Percentiles rank a stretch among this genome's conserved stretches.
phyloP scores from a whole-genome alignment of 2,113 vertebrate genomes.

The Microcebus griseorufus region DNA sequence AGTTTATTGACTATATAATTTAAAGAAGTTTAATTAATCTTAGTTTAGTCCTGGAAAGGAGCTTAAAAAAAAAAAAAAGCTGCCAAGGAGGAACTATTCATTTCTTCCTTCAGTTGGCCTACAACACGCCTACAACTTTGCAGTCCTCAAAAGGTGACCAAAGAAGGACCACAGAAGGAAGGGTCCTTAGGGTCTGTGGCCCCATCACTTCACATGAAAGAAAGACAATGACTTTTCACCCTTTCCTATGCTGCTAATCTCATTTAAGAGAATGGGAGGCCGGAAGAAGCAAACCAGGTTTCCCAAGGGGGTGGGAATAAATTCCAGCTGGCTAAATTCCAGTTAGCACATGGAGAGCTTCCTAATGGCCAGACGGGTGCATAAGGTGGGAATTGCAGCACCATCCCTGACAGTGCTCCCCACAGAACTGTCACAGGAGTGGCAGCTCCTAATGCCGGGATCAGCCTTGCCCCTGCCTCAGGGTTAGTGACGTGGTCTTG shows the following conservation, averaged over 20 bases:
- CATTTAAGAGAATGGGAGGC: not conserved
- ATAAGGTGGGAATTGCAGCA: not conserved
- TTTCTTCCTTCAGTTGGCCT: constrained; percentile 2
- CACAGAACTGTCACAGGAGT: not conserved
- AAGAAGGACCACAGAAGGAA: not conserved
- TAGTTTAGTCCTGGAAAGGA: not conserved
- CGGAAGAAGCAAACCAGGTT: not conserved
- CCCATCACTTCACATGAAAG: not conserved
- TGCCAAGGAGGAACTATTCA: not conserved
- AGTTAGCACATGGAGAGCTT: not conserved
- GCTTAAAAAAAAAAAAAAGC: not conserved
- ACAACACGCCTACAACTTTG: not conserved
- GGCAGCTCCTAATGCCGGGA: not conserved
- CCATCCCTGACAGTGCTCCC: not conserved
- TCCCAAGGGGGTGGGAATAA: not conserved
- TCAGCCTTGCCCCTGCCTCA: not conserved
- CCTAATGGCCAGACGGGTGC: not conserved
- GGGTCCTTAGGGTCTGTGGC: not conserved
- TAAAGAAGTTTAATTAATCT: not conserved
- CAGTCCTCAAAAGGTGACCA: not conserved
- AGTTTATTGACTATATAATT: not conserved
- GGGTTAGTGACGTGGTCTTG: not conserved
- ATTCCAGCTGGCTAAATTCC: not conserved
- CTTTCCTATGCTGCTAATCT: not conserved
- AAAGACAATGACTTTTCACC: not conserved